These are phyloP conservation scores for Branchinecta sandiegonensis DNA, from an alignment of 2,888 invertebrate genomes.

Conservation along the genomic window DNA sequence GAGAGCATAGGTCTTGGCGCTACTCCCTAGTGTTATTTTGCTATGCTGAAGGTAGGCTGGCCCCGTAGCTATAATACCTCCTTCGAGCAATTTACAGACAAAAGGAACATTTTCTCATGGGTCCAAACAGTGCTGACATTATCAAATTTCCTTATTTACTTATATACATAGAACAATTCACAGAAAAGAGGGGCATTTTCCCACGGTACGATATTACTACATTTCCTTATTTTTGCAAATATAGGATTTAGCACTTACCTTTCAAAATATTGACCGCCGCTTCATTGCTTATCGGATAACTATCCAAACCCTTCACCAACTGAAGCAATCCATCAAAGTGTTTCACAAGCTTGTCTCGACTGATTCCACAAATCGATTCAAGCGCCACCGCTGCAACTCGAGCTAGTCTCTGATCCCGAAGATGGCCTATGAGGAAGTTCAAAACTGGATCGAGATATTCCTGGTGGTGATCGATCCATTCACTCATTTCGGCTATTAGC, in stretches of 20 bases:
- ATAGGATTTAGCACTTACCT: constrained; percentile 37
- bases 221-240: too few species aligned
- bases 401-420: constrained; percentile 57
- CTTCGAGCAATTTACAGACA: too few species aligned
- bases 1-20: too few species aligned
- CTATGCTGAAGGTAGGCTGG: too few species aligned
- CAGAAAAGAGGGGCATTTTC: too few species aligned
- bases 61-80: too few species aligned
- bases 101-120: too few species aligned
- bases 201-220: too few species aligned
- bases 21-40: too few species aligned
- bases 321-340: constrained; percentile 58
- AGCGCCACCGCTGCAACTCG: constrained; percentile 67
- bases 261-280: constrained; percentile 59
- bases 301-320: constrained; percentile 56
- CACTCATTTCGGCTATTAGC: constrained; percentile 75
- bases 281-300: constrained; percentile 54
- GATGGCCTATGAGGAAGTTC: constrained; percentile 57
- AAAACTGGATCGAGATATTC: constrained; percentile 61
- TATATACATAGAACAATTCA: too few species aligned
- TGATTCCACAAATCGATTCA: constrained; percentile 65
- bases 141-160: too few species aligned
- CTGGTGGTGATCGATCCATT: constrained; percentile 84
- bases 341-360: constrained; percentile 56
- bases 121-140: too few species aligned